phyloP scores from a whole-genome alignment of 2,797 vertebrate genomes.

The Hydrophis major region DNA sequence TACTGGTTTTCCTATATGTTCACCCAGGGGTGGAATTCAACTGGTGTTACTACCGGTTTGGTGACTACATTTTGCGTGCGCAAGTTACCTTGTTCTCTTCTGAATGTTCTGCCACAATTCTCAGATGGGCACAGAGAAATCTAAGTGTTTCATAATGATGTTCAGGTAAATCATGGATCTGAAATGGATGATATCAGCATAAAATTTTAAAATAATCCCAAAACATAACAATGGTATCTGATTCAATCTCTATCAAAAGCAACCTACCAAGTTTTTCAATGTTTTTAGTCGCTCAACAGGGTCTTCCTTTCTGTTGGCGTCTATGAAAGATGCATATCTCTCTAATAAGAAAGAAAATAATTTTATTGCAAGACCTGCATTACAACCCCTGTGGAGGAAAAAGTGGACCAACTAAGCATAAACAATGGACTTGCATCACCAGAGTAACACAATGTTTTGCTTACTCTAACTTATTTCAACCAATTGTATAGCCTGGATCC shows the following conservation, averaged over 20 bases:
- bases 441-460: neutral
- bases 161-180: conserved; percentile 92
- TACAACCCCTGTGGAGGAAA: neutral
- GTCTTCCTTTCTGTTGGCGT: conserved; percentile 92
- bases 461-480: neutral
- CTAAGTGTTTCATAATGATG: conserved; percentile 97
- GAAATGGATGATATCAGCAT: conserved; percentile 59
- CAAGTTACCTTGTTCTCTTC: conserved; percentile 91
- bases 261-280: conserved; percentile 90
- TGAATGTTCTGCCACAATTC: conserved; percentile 92
- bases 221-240: conserved; percentile 33
- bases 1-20: neutral
- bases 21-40: too few species aligned
- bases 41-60: too few species aligned
- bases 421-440: neutral
- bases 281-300: conserved; percentile 89
- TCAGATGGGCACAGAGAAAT: conserved; percentile 94
- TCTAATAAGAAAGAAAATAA: conserved; percentile 71
- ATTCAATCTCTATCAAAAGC: conserved; percentile 37
- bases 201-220: conserved; percentile 15
- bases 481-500: neutral
- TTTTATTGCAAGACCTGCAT: neutral
- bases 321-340: conserved; percentile 91
- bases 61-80: too few species aligned
- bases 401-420: neutral